These are phyloP conservation scores for Plebejus anna DNA, from an alignment of 2,888 invertebrate genomes.

Conservation along the genomic window DNA sequence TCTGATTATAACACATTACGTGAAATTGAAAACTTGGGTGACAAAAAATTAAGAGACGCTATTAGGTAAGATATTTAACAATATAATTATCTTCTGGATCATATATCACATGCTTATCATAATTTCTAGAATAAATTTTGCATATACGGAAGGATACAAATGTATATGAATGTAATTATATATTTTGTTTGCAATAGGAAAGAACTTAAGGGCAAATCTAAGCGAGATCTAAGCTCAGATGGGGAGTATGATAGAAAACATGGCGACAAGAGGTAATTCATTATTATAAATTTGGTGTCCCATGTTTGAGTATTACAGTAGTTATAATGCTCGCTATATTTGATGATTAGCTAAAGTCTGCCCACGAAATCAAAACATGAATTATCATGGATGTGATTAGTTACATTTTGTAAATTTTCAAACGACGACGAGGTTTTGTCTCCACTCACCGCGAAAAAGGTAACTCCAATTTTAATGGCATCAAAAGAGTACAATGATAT, in stretches of 20 bases:
- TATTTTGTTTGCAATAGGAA: slow-evolving; percentile 51
- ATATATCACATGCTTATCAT: background rate
- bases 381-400: background rate
- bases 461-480: background rate
- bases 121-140: background rate
- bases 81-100: background rate
- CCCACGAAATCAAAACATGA: background rate
- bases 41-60: slow-evolving; percentile 83
- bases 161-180: slow-evolving; percentile 6
- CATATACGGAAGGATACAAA: background rate
- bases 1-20: slow-evolving; percentile 80
- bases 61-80: slow-evolving; percentile 72
- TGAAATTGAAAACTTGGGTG: slow-evolving; percentile 82
- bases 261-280: slow-evolving; percentile 65
- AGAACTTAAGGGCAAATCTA: slow-evolving; percentile 71
- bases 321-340: background rate
- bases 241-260: slow-evolving; percentile 76
- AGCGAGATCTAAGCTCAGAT: slow-evolving; percentile 73
- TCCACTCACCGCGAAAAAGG: background rate
- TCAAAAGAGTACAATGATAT: background rate
- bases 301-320: slow-evolving; percentile 12
- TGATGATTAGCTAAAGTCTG: background rate
- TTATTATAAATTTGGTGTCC: slow-evolving; percentile 13
- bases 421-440: background rate
- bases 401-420: background rate